phyloP scores from a whole-genome alignment of 2,888 invertebrate species.

The Lycocerus yunnanus region DNA sequence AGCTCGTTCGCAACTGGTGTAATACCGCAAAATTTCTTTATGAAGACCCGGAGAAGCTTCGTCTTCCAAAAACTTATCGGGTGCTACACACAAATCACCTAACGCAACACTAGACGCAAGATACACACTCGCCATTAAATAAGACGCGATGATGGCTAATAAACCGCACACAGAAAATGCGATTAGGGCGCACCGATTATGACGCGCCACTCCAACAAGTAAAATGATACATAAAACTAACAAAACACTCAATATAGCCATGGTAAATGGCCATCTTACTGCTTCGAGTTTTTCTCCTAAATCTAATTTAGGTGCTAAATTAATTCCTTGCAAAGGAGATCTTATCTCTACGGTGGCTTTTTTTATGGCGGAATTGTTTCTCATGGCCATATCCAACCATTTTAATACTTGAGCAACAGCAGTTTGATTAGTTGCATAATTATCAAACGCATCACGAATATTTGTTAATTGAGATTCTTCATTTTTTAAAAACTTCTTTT shows the following conservation, averaged over 20 bases:
- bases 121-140: slow-evolving; percentile 87
- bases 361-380: slow-evolving; percentile 76
- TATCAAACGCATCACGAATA: slow-evolving; percentile 77
- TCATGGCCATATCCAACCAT: slow-evolving; percentile 70
- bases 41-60: slow-evolving; percentile 51
- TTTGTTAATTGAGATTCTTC: slow-evolving; percentile 68
- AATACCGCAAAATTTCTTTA: slow-evolving; percentile 62
- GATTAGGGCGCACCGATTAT: slow-evolving; percentile 87
- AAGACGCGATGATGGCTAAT: slow-evolving; percentile 85
- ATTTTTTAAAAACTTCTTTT: slow-evolving; percentile 67
- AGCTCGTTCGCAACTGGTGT: slow-evolving; percentile 81
- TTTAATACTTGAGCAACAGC: slow-evolving; percentile 72
- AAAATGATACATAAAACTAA: slow-evolving; percentile 87
- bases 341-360: slow-evolving; percentile 76
- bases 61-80: slow-evolving; percentile 57
- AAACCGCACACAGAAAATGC: slow-evolving; percentile 86
- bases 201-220: slow-evolving; percentile 85
- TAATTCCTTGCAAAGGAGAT: slow-evolving; percentile 66
- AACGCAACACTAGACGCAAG: slow-evolving; percentile 82
- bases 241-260: slow-evolving; percentile 83
- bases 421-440: slow-evolving; percentile 77
- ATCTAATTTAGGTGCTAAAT: slow-evolving; percentile 65
- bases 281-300: slow-evolving; percentile 75
- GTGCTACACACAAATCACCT: slow-evolving; percentile 73
- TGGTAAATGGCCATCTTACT: slow-evolving; percentile 83